Evolutionary conservation across 2,113 vertebrate species (phyloP), one percentile per base, ranked within the genome.

Genomic region (Podilymbus podiceps): DNA sequence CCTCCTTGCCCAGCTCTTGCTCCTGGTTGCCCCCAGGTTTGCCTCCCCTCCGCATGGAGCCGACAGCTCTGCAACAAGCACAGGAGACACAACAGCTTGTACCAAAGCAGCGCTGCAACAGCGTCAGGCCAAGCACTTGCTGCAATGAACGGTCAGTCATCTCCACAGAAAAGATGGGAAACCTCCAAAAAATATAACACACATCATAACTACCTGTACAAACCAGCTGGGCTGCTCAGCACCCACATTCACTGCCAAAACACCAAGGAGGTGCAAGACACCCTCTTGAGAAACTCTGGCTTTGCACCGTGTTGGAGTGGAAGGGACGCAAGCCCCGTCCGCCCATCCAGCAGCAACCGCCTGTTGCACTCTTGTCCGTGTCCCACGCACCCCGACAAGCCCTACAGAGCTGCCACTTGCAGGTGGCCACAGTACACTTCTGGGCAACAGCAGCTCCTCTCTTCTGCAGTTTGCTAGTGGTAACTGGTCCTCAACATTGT

Each of bases 11-110:
- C 46, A 42, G 69, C 55, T 42, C 46, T 78, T 0, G 3, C 23
- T 78, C 28, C 55, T 0, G 5, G 49, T 5, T 5, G 55, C 79
- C 55, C 25, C 38, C 0, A 0, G 64, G 64, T 85, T 35, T 0
- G 0, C 27, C 38, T 53, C 13, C 25, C 16, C 33, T 81, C 66
- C 1, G 3, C 0, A 0, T 0, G 2, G 42, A 59, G 68, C 76
- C 0, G 0, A 19, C 0, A 0, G 47, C 67, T 80, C 59, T 27
- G 33, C 3, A 2, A n/a, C 28, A 4, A 38, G 22, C 35, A 47
- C 0, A 0, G 64, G 28, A 38, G 53, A 30, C 25, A 14, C 40
- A 38, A 11, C 33, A 78, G 16, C 46, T 78, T 2, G 7, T 27
- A 55, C n/a, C 67, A 75, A 53, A 44, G 12, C 31, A 52, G 38